Conservation (phyloP, 1,140 invertebrate species). For the Eriocheir sinensis region DNA sequence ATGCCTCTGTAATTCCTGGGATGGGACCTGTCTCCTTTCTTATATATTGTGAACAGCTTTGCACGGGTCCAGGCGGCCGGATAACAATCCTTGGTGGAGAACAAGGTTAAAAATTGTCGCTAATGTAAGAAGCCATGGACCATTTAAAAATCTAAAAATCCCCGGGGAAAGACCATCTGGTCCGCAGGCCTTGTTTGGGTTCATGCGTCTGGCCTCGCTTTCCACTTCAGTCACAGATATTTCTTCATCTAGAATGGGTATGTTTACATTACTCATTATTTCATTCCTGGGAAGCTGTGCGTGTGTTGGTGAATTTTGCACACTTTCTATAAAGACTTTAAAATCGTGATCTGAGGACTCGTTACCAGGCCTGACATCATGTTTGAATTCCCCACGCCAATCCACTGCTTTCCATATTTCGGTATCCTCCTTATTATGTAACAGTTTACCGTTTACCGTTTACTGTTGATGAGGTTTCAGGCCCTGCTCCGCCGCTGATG, state of each 20-base stretch:
- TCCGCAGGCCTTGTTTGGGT: background rate
- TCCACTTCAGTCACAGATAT: background rate
- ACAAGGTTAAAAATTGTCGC: background rate
- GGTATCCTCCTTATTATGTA: too few relatives aligned
- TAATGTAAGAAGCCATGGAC: background rate
- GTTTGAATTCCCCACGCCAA: too few relatives aligned
- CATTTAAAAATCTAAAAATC: constrained; percentile 19
- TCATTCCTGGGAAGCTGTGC: background rate
- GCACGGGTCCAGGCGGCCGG: background rate
- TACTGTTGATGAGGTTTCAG: too few relatives aligned
- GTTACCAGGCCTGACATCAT: too few relatives aligned
- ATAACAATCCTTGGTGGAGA: background rate
- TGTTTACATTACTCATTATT: background rate
- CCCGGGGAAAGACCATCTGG: constrained; percentile 31
- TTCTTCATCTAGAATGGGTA: constrained; percentile 17
- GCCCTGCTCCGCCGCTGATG: too few relatives aligned
- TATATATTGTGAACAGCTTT: constrained; percentile 28
- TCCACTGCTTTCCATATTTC: too few relatives aligned
- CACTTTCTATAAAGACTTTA: background rate
- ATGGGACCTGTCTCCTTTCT: background rate
- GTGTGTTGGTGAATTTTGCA: background rate
- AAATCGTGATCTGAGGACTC: background rate
- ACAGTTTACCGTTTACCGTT: too few relatives aligned
- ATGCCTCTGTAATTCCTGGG: background rate
- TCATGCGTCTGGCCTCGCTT: background rate